A percentile compares a stretch with the other conserved stretches of the same genome.
phyloP scores from a whole-genome alignment of 2,113 vertebrate genomes.

The Crocuta crocuta region DNA sequence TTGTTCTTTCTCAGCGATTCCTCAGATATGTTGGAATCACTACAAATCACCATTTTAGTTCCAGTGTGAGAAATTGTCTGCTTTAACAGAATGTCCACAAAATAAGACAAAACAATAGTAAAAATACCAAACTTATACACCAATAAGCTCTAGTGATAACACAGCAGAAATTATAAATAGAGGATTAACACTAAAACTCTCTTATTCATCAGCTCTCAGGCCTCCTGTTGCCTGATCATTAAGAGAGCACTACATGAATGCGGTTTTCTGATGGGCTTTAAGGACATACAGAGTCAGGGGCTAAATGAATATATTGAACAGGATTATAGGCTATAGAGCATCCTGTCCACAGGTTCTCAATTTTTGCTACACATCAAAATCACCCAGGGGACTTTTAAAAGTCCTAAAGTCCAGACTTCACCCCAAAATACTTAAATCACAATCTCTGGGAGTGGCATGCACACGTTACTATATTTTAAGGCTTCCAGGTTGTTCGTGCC shows the following conservation, averaged over 20 bases:
- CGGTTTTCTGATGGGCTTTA: neutral
- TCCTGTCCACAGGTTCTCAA: neutral
- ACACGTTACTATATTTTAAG: neutral
- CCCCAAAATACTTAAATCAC: neutral
- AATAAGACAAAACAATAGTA: neutral
- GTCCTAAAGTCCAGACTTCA: neutral
- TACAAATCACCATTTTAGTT: constrained; percentile 7
- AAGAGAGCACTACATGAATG: neutral
- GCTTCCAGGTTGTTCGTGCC: neutral
- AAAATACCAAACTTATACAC: neutral
- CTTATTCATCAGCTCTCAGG: neutral
- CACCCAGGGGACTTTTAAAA: neutral
- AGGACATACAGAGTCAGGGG: neutral
- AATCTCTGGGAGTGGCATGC: neutral
- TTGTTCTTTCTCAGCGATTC: constrained; percentile 3
- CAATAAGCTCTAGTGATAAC: neutral
- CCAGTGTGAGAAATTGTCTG: neutral
- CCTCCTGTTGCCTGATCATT: neutral
- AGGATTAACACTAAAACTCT: neutral
- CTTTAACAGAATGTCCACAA: constrained; percentile 28
- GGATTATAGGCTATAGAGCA: neutral
- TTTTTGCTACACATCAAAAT: neutral
- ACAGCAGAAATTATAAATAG: neutral
- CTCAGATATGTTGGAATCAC: neutral
- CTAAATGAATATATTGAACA: neutral